Conservation (phyloP, 2,797 vertebrate genomes). For the Fringilla coelebs region DNA sequence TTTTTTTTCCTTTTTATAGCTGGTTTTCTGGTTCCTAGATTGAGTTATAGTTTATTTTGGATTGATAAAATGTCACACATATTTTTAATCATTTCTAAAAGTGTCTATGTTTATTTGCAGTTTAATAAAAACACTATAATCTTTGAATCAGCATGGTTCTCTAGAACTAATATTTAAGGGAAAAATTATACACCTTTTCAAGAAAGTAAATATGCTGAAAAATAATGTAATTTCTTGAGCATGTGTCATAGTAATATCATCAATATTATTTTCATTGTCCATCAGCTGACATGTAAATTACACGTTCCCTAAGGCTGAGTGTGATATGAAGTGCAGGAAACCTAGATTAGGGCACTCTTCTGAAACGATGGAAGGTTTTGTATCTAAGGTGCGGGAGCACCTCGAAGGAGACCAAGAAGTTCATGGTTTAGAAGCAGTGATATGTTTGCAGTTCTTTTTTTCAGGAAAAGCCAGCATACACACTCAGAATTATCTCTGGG, state of each 20-base stretch:
- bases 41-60: background rate
- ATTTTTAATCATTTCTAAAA: background rate
- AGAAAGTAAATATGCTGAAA: background rate
- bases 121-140: background rate
- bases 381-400: background rate
- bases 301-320: background rate
- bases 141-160: background rate
- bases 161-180: background rate
- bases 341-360: background rate
- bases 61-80: background rate
- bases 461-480: background rate
- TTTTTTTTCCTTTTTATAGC: background rate
- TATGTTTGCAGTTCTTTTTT: fast-evolving
- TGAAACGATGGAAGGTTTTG: background rate
- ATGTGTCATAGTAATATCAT: background rate
- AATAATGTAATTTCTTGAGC: background rate
- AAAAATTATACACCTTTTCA: background rate
- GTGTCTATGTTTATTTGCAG: background rate
- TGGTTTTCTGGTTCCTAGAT: background rate
- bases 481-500: background rate
- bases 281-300: background rate
- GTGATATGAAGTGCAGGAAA: background rate
- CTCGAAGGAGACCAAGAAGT: background rate
- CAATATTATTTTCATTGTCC: background rate
- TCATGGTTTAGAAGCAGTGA: background rate